A percentile compares a stretch with the other conserved stretches of the same genome.
Conservation (phyloP, 2,888 invertebrate genomes). For the Trileptium ribeirensis region DNA sequence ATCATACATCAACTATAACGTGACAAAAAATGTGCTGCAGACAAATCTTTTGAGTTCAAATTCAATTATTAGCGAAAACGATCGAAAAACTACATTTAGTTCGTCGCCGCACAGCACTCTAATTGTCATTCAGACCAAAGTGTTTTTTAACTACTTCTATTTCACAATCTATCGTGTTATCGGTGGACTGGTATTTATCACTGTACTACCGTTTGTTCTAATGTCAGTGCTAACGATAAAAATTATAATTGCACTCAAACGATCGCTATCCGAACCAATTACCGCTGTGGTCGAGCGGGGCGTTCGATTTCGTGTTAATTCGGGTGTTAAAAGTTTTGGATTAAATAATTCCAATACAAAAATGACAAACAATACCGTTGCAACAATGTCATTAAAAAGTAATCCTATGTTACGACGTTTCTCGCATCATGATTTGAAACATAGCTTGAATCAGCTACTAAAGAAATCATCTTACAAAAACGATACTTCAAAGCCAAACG, state of each 20-base stretch:
- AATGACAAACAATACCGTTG: too few species aligned
- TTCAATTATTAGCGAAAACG: neutral
- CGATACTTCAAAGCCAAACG: too few species aligned
- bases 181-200: slow-evolving; percentile 13
- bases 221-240: neutral
- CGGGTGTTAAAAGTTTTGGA: too few species aligned
- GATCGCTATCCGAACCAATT: neutral
- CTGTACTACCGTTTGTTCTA: neutral
- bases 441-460: too few species aligned
- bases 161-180: slow-evolving; percentile 12
- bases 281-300: neutral
- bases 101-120: neutral
- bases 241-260: neutral
- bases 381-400: too few species aligned
- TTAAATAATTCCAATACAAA: too few species aligned
- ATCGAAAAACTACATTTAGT: neutral
- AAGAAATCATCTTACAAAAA: too few species aligned
- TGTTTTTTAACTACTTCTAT: slow-evolving; percentile 1
- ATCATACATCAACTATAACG: neutral
- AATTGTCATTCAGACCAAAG: neutral
- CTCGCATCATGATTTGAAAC: too few species aligned
- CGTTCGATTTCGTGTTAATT: neutral
- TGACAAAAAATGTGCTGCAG: neutral
- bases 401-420: too few species aligned
- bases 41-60: neutral